Evolutionary conservation across 2,113 vertebrate species (phyloP).

Genomic region (Eidolon helvum): DNA sequence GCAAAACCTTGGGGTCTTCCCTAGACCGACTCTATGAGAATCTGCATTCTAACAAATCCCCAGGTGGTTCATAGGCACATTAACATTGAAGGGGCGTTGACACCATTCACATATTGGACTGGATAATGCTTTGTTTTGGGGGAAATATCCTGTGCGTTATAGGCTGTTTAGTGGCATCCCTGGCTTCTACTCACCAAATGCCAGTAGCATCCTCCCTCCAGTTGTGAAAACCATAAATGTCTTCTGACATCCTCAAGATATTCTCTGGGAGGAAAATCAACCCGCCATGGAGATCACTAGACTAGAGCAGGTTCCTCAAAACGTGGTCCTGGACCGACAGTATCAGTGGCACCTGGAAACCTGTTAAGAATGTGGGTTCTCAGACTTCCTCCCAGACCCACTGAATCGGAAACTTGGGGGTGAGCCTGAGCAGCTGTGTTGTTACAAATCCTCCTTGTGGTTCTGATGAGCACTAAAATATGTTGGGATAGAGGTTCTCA

Average conservation of each 20-base stretch:
- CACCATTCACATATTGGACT: not conserved
- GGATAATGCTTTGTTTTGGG: not conserved
- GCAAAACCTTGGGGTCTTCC: not conserved
- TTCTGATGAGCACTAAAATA: not conserved
- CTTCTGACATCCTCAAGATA: not conserved
- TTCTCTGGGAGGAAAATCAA: not conserved
- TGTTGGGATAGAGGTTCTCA: not conserved
- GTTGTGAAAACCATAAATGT: not conserved
- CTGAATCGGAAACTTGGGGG: not conserved
- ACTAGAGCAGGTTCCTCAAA: not conserved
- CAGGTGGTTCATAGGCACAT: not conserved
- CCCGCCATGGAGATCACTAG: not conserved
- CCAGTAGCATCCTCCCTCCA: not conserved
- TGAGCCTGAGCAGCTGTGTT: not conserved
- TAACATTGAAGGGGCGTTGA: not conserved
- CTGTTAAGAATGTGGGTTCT: not conserved
- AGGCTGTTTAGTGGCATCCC: no score
- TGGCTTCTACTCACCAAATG: not conserved
- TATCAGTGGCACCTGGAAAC: not conserved
- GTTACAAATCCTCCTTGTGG: not conserved
- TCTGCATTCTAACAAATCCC: not conserved
- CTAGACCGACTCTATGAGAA: not conserved
- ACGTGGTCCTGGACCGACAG: not conserved
- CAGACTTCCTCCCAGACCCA: not conserved
- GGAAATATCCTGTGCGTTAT: not conserved